Conservation (phyloP, 1,140 invertebrate genomes). For the Drosophila eugracilis region DNA sequence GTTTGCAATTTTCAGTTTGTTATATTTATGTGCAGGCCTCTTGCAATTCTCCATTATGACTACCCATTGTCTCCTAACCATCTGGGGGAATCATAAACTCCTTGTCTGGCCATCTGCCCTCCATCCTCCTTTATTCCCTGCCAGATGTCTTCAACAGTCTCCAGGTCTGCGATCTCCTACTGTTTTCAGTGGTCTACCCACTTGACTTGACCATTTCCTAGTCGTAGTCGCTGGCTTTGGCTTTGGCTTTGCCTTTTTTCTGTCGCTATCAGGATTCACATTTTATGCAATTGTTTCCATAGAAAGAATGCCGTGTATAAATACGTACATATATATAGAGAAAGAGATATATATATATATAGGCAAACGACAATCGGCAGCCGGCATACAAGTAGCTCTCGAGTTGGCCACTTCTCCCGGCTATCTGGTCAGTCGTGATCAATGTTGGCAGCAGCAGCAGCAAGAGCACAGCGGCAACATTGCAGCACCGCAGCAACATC, state of each 20-base stretch:
- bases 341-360: constrained; percentile 24
- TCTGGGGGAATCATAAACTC: constrained; percentile 47
- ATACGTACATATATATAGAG: constrained; percentile 24
- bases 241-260: constrained; percentile 35
- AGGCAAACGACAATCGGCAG: constrained; percentile 30
- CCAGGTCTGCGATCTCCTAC: constrained; percentile 34
- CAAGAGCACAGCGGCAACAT: constrained; percentile 16
- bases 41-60: constrained; percentile 22
- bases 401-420: constrained; percentile 41
- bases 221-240: no score
- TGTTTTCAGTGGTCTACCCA: constrained; percentile 45
- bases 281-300: constrained; percentile 83
- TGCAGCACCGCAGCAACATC: constrained; percentile 13
- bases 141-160: neutral
- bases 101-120: constrained; percentile 18
- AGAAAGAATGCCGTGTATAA: constrained; percentile 78
- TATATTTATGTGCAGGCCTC: constrained; percentile 16
- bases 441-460: constrained; percentile 57
- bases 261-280: constrained; percentile 79
- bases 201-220: constrained; percentile 48
- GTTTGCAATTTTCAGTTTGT: neutral
- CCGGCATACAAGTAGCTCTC: constrained; percentile 62
- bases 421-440: constrained; percentile 78
- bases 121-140: constrained; percentile 1
- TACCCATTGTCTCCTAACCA: constrained; percentile 30